A percentile compares a stretch with the other conserved stretches of the same genome.
phyloP scores from a whole-genome alignment of 2,888 invertebrate genomes.

The Neoscelio sp. region DNA sequence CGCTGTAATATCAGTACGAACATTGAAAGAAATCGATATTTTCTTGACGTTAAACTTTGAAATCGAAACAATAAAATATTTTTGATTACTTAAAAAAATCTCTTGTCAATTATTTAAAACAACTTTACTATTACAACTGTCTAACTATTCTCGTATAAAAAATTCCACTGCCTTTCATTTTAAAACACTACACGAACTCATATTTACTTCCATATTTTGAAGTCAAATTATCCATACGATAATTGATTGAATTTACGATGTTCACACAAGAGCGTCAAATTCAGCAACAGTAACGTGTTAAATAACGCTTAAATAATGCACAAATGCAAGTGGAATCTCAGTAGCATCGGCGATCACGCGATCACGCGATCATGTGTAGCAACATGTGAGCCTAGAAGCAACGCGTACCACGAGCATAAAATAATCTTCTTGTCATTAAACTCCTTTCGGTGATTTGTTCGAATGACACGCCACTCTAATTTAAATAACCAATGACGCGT shows the following conservation, averaged over 20 bases:
- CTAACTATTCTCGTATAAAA: no score
- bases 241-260: slow-evolving; percentile 43
- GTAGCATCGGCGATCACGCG: slow-evolving; percentile 39
- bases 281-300: slow-evolving; percentile 40
- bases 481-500: not conserved
- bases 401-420: not conserved
- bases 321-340: slow-evolving; percentile 50
- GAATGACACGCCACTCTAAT: not conserved
- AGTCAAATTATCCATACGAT: slow-evolving; percentile 31
- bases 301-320: slow-evolving; percentile 62
- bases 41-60: no score
- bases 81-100: no score
- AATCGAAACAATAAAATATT: no score
- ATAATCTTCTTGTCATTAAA: not conserved
- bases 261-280: slow-evolving; percentile 35
- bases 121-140: no score
- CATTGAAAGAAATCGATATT: no score
- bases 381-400: not conserved
- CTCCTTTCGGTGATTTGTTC: not conserved
- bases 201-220: slow-evolving; percentile 12
- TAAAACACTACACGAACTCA: not conserved
- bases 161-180: not conserved
- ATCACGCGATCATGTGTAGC: slow-evolving; percentile 35
- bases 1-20: no score
- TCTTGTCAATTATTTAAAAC: no score